phyloP scores from a whole-genome alignment of 2,888 invertebrate species.

The Nomada goodeniana region DNA sequence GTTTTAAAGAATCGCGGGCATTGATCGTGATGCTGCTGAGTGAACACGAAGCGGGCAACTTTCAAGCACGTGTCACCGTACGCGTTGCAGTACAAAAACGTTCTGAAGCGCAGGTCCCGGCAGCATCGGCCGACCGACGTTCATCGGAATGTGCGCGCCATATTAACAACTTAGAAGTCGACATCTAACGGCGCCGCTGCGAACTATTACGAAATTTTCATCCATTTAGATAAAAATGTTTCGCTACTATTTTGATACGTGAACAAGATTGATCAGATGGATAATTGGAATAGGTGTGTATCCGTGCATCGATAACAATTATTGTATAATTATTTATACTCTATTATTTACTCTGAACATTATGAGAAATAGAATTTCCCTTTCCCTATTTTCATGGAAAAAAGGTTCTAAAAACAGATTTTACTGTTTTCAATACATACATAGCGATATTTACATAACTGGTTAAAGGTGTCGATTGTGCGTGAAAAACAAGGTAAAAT shows the following conservation, averaged over 20 bases:
- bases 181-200: slow-evolving; percentile 15
- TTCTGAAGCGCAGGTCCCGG: slow-evolving; percentile 64
- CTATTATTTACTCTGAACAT: no score
- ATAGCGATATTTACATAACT: neutral
- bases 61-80: slow-evolving; percentile 57
- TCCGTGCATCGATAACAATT: no score
- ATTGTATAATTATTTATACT: no score
- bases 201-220: neutral
- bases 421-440: neutral
- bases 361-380: no score
- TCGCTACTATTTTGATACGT: neutral
- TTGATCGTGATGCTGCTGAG: slow-evolving; percentile 32
- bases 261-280: neutral
- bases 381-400: neutral
- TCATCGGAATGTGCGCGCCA: slow-evolving; percentile 47
- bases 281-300: no score
- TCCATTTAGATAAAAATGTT: neutral
- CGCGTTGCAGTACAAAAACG: slow-evolving; percentile 68
- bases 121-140: slow-evolving; percentile 33
- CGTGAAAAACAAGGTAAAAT: neutral
- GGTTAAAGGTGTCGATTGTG: neutral
- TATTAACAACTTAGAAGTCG: slow-evolving; percentile 25
- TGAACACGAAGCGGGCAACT: slow-evolving; percentile 3
- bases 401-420: neutral
- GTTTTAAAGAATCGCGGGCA: slow-evolving; percentile 35